phyloP scores from a whole-genome alignment of 2,888 invertebrate genomes.

The Eutolmus rufibarbis region DNA sequence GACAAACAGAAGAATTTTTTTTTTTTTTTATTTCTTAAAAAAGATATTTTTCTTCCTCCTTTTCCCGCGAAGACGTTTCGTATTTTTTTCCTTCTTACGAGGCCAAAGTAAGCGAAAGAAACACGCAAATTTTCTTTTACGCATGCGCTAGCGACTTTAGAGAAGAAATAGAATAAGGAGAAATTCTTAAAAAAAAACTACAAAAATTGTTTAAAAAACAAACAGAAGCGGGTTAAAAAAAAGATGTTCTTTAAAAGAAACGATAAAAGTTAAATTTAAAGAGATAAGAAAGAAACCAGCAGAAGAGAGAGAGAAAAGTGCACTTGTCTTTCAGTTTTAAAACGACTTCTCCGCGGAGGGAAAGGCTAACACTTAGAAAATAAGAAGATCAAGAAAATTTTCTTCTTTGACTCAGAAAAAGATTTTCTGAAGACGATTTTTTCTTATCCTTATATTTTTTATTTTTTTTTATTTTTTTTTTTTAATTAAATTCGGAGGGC shows the following conservation, averaged over 20 bases:
- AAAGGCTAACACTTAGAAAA: neutral
- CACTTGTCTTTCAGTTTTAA: neutral
- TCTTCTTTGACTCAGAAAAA: neutral
- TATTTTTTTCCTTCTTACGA: neutral
- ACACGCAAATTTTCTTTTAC: constrained; percentile 4
- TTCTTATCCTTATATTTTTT: neutral
- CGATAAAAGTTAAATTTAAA: neutral
- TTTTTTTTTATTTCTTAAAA: neutral
- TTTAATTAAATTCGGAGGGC: constrained; percentile 4
- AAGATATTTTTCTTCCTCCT: too few species aligned
- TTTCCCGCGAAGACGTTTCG: neutral
- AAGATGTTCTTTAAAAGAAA: neutral
- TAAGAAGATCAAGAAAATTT: neutral
- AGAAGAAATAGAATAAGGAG: neutral
- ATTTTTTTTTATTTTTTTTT: too few species aligned
- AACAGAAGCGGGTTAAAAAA: neutral
- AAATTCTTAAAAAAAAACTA: neutral
- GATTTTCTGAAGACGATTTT: neutral
- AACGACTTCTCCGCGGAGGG: neutral
- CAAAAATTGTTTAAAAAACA: neutral
- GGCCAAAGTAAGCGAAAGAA: neutral
- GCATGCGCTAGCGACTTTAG: neutral
- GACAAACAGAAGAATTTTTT: neutral
- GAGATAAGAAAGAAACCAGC: neutral
- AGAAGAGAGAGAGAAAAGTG: neutral